Base-by-base conservation (phyloP, 1,140 invertebrate genomes). In the Drusus annulatus region DNA sequence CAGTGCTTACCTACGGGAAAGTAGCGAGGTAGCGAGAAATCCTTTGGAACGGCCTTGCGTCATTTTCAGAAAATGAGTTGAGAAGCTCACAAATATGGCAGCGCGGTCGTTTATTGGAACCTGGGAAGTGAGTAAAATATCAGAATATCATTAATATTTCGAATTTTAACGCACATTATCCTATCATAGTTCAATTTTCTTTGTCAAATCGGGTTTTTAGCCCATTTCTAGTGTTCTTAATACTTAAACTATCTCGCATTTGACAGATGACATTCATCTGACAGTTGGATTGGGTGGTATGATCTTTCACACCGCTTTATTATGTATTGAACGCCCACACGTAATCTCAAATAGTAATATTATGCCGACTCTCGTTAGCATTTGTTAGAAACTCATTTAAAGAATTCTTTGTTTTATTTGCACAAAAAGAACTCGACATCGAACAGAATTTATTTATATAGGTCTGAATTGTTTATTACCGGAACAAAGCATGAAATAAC, bases 261-360 rank as follows among this genome's bases (percentile, higher is more conserved):
- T 79, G 78, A 79, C 78, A 79, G 78, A 73, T 79, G 78, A 79
- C 78, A 75, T 79, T 71, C 17, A 62, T 45, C 58, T 79, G 68
- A 79, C 78, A 79, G 56, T 63, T 79, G 10, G 19, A 25, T 52
- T 79, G 36, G 58, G 58, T 36, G 68, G 23, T 52, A 16, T 16
- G 68, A 68, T 19, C 68, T 75, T 58, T 58, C 54, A 68, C 56
- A 23, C 23, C 23, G 56, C n/a, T 60, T 68, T 36, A 36, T 68
- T 68, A 25, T 45, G 63, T 31, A 31, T 68, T 68, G 28, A 31
- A 68, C 28, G 63, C 36, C 25, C 36, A 68, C 36, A 60, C 8
- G 23, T 60, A 60, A 60, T 19, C 23, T 60, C 23, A 60, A 60
- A 60, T 21, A 23, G 13, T 60, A 60, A 15, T 60, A 60, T 60